These are phyloP conservation scores for Adelphocoris suturalis DNA, from an alignment of 2,888 invertebrate genomes.

Conservation along the genomic window DNA sequence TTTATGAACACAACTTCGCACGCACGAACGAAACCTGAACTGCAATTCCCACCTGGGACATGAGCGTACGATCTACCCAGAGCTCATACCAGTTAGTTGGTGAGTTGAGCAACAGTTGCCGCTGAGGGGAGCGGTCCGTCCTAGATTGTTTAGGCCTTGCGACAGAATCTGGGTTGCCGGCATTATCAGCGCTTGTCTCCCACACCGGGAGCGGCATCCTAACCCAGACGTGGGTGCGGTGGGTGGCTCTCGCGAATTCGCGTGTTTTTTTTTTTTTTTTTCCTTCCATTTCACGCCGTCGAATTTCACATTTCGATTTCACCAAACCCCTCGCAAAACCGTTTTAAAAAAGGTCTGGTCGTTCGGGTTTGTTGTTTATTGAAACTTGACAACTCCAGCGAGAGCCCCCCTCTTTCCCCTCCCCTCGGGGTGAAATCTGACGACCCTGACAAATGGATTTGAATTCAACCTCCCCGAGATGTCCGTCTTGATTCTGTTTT, in stretches of 20 bases:
- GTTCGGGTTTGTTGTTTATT: too few relatives aligned
- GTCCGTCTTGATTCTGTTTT: too few relatives aligned
- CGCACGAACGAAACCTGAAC: too few relatives aligned
- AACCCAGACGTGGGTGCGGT: slow-evolving; percentile 60
- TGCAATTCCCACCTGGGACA: too few relatives aligned
- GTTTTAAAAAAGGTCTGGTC: too few relatives aligned
- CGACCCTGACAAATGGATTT: slow-evolving; percentile 19
- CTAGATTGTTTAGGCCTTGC: slow-evolving; percentile 67
- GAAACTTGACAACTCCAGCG: neutral
- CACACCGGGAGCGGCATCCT: slow-evolving; percentile 58
- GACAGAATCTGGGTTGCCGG: slow-evolving; percentile 62
- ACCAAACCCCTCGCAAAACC: too few relatives aligned
- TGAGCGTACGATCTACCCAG: too few relatives aligned
- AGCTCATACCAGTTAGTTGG: slow-evolving; percentile 29
- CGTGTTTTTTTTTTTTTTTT: too few relatives aligned
- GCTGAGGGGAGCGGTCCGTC: slow-evolving; percentile 33
- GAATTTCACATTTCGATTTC: too few relatives aligned
- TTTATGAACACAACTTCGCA: too few relatives aligned
- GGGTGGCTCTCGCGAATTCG: neutral
- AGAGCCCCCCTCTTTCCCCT: too few relatives aligned
- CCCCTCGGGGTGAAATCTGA: too few relatives aligned
- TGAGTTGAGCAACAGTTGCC: slow-evolving; percentile 16
- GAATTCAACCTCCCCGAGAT: neutral
- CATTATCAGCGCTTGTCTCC: slow-evolving; percentile 33
- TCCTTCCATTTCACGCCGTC: slow-evolving; percentile 22